phyloP scores from a whole-genome alignment of 2,888 invertebrate species.

The Clepsis dumicolana region DNA sequence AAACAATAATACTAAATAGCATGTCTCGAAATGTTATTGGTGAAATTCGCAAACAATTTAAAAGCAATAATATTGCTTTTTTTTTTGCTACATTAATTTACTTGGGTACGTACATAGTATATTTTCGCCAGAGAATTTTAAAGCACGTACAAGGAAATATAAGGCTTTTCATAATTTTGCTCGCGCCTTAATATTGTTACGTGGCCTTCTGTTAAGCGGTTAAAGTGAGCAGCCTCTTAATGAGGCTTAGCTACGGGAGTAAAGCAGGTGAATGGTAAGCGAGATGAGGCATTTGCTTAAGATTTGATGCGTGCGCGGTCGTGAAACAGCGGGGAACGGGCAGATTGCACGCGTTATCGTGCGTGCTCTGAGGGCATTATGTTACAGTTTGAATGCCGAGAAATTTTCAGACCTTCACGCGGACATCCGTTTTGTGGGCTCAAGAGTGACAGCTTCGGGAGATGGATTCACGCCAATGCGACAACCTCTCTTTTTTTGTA shows the following conservation, averaged over 20 bases:
- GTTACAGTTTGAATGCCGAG: conserved; percentile 14
- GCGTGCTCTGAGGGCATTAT: conserved; percentile 4
- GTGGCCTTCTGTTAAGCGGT: conserved; percentile 4
- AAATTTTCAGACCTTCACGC: background rate
- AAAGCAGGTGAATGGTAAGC: conserved; percentile 15
- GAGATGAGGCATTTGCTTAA: conserved; percentile 9
- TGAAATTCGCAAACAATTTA: too few species aligned
- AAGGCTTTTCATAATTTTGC: background rate
- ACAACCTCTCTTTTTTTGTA: background rate
- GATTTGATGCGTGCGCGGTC: conserved; percentile 14
- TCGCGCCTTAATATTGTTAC: background rate
- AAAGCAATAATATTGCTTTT: too few species aligned
- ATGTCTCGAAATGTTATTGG: too few species aligned
- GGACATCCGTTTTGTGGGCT: conserved; percentile 9
- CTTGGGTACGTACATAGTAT: background rate
- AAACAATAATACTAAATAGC: too few species aligned
- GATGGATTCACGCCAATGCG: background rate
- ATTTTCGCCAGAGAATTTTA: background rate
- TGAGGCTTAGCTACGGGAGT: conserved; percentile 8
- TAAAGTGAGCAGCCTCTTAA: conserved; percentile 12
- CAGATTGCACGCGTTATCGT: conserved; percentile 15
- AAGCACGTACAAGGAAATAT: background rate
- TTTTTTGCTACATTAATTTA: too few species aligned
- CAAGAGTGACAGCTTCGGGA: background rate
- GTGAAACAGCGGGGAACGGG: conserved; percentile 22